phyloP scores from a whole-genome alignment of 2,113 vertebrate genomes.

The Balaenoptera acutorostrata region DNA sequence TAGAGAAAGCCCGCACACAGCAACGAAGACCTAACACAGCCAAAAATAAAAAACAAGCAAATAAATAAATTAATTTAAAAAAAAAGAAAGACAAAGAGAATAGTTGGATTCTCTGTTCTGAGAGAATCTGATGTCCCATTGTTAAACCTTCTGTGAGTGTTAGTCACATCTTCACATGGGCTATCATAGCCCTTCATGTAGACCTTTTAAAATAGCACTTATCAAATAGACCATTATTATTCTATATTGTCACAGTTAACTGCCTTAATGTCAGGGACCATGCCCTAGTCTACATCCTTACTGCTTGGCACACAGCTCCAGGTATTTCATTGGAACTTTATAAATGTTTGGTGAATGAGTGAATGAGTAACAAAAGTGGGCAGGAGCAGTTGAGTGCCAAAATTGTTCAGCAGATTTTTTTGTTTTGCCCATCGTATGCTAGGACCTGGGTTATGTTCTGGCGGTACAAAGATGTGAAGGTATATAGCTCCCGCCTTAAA shows the following conservation, averaged over 20 bases:
- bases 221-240: background rate
- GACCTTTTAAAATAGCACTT: background rate
- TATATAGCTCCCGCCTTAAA: background rate
- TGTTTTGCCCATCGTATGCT: background rate
- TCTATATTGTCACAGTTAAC: background rate
- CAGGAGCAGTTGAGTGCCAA: background rate
- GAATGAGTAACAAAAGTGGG: background rate
- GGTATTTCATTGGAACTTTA: background rate
- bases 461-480: background rate
- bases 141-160: background rate
- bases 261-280: background rate
- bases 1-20: too few species aligned
- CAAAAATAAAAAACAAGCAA: too few species aligned
- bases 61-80: too few species aligned
- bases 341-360: background rate
- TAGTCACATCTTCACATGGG: background rate
- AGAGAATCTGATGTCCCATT: background rate
- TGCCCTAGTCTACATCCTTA: background rate
- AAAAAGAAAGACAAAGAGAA: background rate
- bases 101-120: background rate
- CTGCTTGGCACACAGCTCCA: background rate
- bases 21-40: too few species aligned
- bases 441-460: background rate
- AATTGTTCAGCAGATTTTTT: conserved; percentile 2
- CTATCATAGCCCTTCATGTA: background rate